These are phyloP conservation scores for Xenus cinereus DNA, from an alignment of 2,113 vertebrate species.

Conservation along the genomic window DNA sequence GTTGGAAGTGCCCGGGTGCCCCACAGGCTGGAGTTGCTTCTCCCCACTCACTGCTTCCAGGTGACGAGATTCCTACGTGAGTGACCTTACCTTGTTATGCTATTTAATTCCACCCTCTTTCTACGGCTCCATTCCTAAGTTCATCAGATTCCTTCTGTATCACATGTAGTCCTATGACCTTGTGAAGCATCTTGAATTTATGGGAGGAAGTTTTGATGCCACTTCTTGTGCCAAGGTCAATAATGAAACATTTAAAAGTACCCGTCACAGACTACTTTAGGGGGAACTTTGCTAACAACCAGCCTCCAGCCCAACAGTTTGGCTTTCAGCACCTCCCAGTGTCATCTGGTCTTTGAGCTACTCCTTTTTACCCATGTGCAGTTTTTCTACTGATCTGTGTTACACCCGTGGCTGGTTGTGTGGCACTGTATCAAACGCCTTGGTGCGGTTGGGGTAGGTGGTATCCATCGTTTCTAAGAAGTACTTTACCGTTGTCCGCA, in stretches of 20 bases:
- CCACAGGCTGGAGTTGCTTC: neutral
- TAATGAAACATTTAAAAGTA: neutral
- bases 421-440: neutral
- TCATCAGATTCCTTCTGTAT: neutral
- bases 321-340: neutral
- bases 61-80: neutral
- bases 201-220: neutral
- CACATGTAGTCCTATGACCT: neutral
- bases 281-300: neutral
- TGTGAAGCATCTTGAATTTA: neutral
- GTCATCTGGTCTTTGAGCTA: neutral
- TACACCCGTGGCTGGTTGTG: neutral
- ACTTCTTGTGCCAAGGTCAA: neutral
- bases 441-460: neutral
- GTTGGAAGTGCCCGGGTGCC: rapidly evolving
- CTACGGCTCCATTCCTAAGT: neutral
- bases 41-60: neutral
- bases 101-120: neutral
- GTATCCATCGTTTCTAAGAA: neutral
- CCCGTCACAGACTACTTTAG: neutral
- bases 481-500: neutral
- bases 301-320: neutral
- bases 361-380: neutral
- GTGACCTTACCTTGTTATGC: neutral
- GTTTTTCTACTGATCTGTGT: neutral